Conservation (phyloP, 2,113 vertebrate species). For the Vulpes ferrilata region DNA sequence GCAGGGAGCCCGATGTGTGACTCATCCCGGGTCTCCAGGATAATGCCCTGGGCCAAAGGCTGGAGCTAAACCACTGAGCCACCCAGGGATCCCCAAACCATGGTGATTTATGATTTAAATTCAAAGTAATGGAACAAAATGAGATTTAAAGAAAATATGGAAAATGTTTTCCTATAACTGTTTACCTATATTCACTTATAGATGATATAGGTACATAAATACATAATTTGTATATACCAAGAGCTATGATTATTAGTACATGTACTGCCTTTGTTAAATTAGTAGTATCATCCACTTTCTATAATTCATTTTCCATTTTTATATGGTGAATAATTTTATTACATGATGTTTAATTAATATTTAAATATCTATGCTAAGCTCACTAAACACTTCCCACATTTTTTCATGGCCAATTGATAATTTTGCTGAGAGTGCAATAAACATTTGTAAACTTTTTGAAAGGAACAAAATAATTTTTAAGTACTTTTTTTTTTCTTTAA, state of each 20-base stretch:
- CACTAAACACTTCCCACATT: neutral
- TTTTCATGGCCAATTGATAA: neutral
- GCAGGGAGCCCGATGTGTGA: no score
- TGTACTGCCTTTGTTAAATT: neutral
- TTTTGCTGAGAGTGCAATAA: neutral
- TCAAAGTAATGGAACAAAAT: neutral
- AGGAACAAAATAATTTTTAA: neutral
- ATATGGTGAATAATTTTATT: neutral
- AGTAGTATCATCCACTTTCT: neutral
- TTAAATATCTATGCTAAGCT: neutral
- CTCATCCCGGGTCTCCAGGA: no score
- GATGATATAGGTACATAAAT: neutral
- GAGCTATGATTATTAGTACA: neutral
- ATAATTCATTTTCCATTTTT: neutral
- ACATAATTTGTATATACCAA: neutral
- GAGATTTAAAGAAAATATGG: neutral
- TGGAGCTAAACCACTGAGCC: no score
- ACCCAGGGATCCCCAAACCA: neutral
- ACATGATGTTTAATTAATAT: neutral
- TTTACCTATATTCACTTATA: neutral
- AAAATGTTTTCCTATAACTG: neutral
- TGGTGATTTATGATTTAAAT: neutral
- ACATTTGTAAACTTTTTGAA: neutral
- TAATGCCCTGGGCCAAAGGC: no score
- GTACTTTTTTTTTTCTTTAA: neutral